These are phyloP conservation scores for Poeciliopsis occidentalis DNA, from an alignment of 2,113 vertebrate species.

Conservation along the genomic window DNA sequence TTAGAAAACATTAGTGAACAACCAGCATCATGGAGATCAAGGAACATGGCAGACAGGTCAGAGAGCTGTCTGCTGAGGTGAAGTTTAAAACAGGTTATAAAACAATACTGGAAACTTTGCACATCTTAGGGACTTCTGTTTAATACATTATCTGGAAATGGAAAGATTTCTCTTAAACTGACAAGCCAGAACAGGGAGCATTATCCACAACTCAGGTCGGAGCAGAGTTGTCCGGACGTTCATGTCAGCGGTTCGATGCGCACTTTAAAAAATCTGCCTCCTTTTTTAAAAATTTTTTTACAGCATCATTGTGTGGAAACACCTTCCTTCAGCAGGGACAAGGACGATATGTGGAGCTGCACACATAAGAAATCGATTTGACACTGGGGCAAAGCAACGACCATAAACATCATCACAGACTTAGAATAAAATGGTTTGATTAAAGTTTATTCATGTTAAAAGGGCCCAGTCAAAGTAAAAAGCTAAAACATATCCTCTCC, in stretches of 20 bases:
- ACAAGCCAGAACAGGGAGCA: not conserved
- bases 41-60: not conserved
- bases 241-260: not conserved
- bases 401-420: not conserved
- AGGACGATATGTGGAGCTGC: not conserved
- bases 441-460: not conserved
- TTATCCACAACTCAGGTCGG: not conserved
- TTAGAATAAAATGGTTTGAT: not conserved
- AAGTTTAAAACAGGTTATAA: not conserved
- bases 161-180: not conserved
- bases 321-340: not conserved
- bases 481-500: not conserved
- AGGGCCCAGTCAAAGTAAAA: not conserved
- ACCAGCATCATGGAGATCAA: not conserved
- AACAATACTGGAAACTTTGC: not conserved
- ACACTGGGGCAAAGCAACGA: no score
- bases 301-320: not conserved
- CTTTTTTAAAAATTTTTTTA: no score
- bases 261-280: not conserved
- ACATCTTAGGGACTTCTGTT: not conserved
- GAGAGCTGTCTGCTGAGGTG: not conserved
- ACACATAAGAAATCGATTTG: no score
- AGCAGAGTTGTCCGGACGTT: no score
- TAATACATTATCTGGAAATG: not conserved
- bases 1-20: not conserved